A percentile compares a stretch with the other conserved stretches of the same genome.
Conservation (phyloP, 2,113 vertebrate species). For the Apodemus sylvaticus region DNA sequence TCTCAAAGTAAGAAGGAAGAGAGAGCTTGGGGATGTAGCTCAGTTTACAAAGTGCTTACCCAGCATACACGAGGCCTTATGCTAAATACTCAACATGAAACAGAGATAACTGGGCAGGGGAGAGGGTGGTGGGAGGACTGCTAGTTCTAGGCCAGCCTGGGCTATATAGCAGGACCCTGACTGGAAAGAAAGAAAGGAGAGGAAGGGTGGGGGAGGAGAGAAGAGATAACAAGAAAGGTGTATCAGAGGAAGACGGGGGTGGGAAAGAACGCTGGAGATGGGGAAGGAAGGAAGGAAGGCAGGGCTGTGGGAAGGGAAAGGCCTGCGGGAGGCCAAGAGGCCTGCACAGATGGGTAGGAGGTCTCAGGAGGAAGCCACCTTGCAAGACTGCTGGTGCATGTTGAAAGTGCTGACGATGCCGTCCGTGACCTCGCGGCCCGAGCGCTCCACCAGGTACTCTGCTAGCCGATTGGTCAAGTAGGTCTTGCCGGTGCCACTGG, state of each 20-base stretch:
- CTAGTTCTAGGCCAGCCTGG: neutral
- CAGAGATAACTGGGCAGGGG: neutral
- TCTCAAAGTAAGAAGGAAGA: neutral
- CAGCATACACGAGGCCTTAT: neutral
- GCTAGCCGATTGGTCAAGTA: slow-evolving; percentile 95
- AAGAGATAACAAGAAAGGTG: neutral
- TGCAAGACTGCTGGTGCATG: slow-evolving; percentile 97
- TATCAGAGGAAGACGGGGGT: neutral
- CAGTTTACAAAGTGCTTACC: neutral
- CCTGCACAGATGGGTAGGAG: neutral
- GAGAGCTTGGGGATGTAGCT: neutral
- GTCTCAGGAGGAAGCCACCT: slow-evolving; percentile 84
- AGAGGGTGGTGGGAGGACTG: neutral
- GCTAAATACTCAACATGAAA: neutral
- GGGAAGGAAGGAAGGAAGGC: rapidly evolving
- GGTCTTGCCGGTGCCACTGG: slow-evolving; percentile 96
- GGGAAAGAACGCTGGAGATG: neutral
- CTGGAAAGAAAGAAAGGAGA: neutral
- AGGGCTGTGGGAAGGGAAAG: neutral
- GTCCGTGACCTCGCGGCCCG: slow-evolving; percentile 86
- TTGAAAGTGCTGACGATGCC: slow-evolving; percentile 94
- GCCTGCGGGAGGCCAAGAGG: neutral
- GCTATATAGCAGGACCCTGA: neutral
- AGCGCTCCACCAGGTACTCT: slow-evolving; percentile 94
- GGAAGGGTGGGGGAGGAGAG: neutral